Percentiles rank a stretch among this genome's conserved stretches.
phyloP scores from a whole-genome alignment of 2,888 invertebrate genomes.

The Ganaspis brasiliensis region DNA sequence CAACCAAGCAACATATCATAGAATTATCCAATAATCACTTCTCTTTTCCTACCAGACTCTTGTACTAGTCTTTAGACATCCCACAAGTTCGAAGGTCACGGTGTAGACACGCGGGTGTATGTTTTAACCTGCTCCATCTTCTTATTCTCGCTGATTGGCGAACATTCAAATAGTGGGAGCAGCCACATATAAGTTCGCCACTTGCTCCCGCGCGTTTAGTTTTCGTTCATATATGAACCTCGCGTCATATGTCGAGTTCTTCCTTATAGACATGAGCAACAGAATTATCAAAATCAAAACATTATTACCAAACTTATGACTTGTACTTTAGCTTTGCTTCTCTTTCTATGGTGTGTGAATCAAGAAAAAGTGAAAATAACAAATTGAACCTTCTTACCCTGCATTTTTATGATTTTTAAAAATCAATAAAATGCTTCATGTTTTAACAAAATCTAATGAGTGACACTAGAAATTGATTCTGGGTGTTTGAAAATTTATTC shows the following conservation, averaged over 20 bases:
- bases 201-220: slow-evolving; percentile 65
- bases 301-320: neutral
- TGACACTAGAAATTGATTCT: too few relatives aligned
- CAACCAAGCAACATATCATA: slow-evolving; percentile 42
- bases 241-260: neutral
- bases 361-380: too few relatives aligned
- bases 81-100: slow-evolving; percentile 74
- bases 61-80: slow-evolving; percentile 60
- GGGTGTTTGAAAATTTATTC: too few relatives aligned
- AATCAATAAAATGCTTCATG: too few relatives aligned
- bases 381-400: too few relatives aligned
- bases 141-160: slow-evolving; percentile 53
- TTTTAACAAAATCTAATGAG: too few relatives aligned
- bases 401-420: too few relatives aligned
- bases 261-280: neutral
- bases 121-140: slow-evolving; percentile 49
- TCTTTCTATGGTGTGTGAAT: too few relatives aligned
- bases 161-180: slow-evolving; percentile 53
- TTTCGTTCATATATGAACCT: slow-evolving; percentile 57
- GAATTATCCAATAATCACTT: slow-evolving; percentile 61
- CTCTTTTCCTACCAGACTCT: slow-evolving; percentile 59
- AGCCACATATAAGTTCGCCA: slow-evolving; percentile 64
- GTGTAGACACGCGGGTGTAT: slow-evolving; percentile 54
- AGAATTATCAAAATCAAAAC: neutral
- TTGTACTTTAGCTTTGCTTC: neutral